Evolutionary conservation across 2,797 vertebrate genomes (phyloP), one percentile per base, ranked within the genome.

Genomic region (Yasuhikotakia modesta): DNA sequence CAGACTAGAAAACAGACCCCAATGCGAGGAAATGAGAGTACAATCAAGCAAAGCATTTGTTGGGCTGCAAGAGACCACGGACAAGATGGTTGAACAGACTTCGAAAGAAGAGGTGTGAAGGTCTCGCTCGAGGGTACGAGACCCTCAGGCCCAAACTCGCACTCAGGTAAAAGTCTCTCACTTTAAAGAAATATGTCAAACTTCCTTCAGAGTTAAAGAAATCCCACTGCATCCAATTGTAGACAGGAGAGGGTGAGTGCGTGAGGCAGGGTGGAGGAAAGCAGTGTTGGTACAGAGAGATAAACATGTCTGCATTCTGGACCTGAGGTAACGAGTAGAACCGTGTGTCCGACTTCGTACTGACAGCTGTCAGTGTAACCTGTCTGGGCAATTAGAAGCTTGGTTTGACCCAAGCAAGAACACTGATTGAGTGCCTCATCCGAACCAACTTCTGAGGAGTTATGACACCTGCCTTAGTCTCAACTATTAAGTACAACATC

Each of bases 301-400:
- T 78, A 78, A 58, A 64, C 39, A 71, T 53, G 67, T 63, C 57
- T 70, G 67, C 46, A 78, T 78, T n/a, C 24, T 32, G 55, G 66
- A 61, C 71, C 30, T 81, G 82, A 86, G 58, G 39, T 77, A 85
- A 90, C 83, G 16, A 70, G 53, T 27, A 53, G 55, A 78, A 13
- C 35, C 22, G 68, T 76, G 85, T 84, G 45, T 84, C 75, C 55
- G 80, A 80, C 43, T 45, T 39, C 80, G 82, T 84, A 77, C 81
- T 87, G 91, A 91, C 89, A 92, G 91, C 89, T 91, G 91, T 91
- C 92, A 90, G 84, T 85, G 83, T 83, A 84, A 86, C 82, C 81
- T 45, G 82, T 81, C 75, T 81, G 1, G 85, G 85, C 89, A 91
- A 90, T 91, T 91, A 91, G 76, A 82, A 87, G 72, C 78, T 58